phyloP scores from a whole-genome alignment of 2,888 invertebrate species.

The Harmothoe impar region DNA sequence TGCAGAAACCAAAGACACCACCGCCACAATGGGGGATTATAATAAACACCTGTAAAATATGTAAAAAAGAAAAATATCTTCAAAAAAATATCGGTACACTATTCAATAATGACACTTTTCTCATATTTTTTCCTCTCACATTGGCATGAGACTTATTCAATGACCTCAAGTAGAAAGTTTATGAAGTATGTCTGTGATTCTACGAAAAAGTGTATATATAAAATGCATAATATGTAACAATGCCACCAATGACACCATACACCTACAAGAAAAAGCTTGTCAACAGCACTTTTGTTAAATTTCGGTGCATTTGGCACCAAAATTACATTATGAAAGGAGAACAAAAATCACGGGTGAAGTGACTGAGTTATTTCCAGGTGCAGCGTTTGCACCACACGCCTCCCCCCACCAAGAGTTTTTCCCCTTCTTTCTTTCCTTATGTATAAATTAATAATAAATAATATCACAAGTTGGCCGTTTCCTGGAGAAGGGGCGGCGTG shows the following conservation, averaged over 20 bases:
- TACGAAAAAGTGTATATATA: slow-evolving; percentile 50
- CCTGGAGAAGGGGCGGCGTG: background rate
- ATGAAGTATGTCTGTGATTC: slow-evolving; percentile 6
- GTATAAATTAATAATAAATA: slow-evolving; percentile 61
- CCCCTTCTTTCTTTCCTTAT: background rate
- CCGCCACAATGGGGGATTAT: background rate
- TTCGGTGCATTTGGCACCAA: too few relatives aligned
- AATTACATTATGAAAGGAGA: too few relatives aligned
- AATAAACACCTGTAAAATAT: slow-evolving; percentile 43
- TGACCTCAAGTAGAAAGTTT: slow-evolving; percentile 39
- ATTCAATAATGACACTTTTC: background rate
- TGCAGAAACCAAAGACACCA: slow-evolving; percentile 5
- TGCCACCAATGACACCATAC: slow-evolving; percentile 7
- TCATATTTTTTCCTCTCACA: background rate
- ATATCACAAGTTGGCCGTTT: slow-evolving; percentile 53
- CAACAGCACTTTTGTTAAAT: slow-evolving; percentile 33
- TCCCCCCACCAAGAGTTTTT: background rate
- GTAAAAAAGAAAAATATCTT: slow-evolving; percentile 37
- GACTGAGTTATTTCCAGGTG: slow-evolving; percentile 49
- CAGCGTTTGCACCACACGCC: background rate
- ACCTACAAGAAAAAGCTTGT: slow-evolving; percentile 30
- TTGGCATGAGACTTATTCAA: background rate
- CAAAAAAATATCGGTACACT: slow-evolving; percentile 48
- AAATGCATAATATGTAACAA: slow-evolving; percentile 39
- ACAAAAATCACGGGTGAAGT: slow-evolving; percentile 32